Percentiles rank a stretch among this genome's conserved stretches.
Evolutionary conservation across 2,113 vertebrate species (phyloP).

Genomic region (Neogobius melanostomus): DNA sequence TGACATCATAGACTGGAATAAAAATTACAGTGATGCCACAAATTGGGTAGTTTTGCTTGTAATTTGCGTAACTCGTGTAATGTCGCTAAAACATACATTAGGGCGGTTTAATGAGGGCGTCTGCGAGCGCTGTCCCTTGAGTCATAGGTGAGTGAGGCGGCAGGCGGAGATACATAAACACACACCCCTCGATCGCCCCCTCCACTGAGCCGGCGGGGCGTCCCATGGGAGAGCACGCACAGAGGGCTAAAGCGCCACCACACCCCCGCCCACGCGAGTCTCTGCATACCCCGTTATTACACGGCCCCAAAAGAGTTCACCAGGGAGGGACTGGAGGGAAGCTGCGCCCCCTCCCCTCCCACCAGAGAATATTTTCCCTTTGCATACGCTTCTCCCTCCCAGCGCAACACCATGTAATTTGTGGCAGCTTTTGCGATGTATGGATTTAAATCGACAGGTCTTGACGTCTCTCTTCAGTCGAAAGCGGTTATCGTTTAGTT

Average conservation of each 20-base stretch:
- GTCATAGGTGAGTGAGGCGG: constrained; percentile 15
- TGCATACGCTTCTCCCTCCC: constrained; percentile 33
- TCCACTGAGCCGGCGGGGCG: constrained; percentile 47
- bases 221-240: constrained; percentile 41
- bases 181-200: constrained; percentile 51
- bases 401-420: constrained; percentile 74
- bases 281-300: constrained; percentile 68
- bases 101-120: constrained; percentile 32
- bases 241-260: constrained; percentile 41
- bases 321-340: constrained; percentile 39
- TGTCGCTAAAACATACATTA: constrained; percentile 9
- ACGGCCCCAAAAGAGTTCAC: constrained; percentile 56
- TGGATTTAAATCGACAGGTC: constrained; percentile 37
- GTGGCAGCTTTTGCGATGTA: constrained; percentile 52
- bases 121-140: constrained; percentile 15
- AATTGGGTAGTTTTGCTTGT: constrained; percentile 4
- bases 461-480: not conserved
- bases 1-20: not conserved
- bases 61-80: not conserved
- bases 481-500: not conserved
- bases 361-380: constrained; percentile 23
- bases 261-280: constrained; percentile 65
- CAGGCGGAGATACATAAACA: constrained; percentile 17
- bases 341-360: constrained; percentile 20
- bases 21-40: constrained; percentile 10